These are phyloP conservation scores for Acrobasis suavella DNA, from an alignment of 2,888 invertebrate species.

Conservation along the genomic window DNA sequence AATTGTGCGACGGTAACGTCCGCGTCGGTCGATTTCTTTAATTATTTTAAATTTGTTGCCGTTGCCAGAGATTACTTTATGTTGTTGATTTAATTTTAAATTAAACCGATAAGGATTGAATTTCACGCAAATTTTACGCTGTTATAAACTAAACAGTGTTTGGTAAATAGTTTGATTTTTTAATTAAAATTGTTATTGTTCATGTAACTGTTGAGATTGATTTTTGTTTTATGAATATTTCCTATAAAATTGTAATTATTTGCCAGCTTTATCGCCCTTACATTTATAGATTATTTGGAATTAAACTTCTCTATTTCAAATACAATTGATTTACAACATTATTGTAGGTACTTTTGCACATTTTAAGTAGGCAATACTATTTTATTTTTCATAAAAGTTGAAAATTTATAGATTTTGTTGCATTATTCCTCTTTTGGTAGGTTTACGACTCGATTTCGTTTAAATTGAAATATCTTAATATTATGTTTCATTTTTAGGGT, in stretches of 20 bases:
- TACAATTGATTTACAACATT: constrained; percentile 3
- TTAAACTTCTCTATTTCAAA: constrained; percentile 18
- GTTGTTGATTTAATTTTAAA: constrained; percentile 65
- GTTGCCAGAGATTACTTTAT: constrained; percentile 32
- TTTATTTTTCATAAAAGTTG: constrained; percentile 1
- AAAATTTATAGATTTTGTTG: not conserved
- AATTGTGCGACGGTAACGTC: constrained; percentile 10
- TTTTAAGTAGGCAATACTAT: constrained; percentile 8
- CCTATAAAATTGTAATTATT: constrained; percentile 18
- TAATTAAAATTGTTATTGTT: constrained; percentile 71
- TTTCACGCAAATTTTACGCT: constrained; percentile 77
- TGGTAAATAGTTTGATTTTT: constrained; percentile 79
- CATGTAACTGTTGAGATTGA: constrained; percentile 51
- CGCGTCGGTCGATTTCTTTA: constrained; percentile 36
- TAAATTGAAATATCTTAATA: constrained; percentile 2
- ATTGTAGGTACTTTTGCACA: not conserved
- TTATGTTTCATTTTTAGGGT: not conserved
- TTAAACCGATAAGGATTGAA: constrained; percentile 71
- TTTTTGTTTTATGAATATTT: constrained; percentile 56
- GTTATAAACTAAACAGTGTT: constrained; percentile 77
- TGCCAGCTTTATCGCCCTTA: constrained; percentile 15
- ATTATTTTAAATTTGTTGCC: constrained; percentile 58
- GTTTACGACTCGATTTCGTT: constrained; percentile 3
- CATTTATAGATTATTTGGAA: constrained; percentile 19
- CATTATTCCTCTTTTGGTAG: not conserved